Conservation (phyloP, 2,113 vertebrate species). For the Gulo gulo region DNA sequence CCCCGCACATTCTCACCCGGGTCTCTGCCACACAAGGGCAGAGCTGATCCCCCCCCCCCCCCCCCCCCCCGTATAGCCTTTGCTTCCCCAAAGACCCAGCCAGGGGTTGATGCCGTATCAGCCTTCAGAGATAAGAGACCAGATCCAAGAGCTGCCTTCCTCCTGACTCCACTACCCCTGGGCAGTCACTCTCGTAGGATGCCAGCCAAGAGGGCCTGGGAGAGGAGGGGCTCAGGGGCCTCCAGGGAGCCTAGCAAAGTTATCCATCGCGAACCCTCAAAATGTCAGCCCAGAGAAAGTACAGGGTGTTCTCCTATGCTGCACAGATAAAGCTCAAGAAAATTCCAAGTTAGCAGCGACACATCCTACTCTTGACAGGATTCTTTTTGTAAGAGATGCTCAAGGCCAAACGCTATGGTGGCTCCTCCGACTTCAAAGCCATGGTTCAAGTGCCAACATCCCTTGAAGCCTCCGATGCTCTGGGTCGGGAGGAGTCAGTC, state of each 20-base stretch:
- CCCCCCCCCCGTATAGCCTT: background rate
- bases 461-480: background rate
- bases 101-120: fast-evolving
- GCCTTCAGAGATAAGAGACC: background rate
- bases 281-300: background rate
- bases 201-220: too few species aligned
- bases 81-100: background rate
- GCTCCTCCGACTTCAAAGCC: background rate
- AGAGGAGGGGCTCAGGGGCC: background rate
- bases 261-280: background rate
- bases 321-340: background rate
- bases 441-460: background rate
- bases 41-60: background rate
- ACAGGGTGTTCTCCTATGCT: background rate
- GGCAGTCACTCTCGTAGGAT: background rate
- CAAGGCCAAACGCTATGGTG: background rate
- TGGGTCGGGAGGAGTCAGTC: background rate
- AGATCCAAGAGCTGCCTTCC: background rate
- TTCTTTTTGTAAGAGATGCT: background rate
- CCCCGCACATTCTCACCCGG: background rate
- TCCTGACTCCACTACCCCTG: background rate
- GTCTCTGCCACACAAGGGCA: background rate
- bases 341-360: background rate
- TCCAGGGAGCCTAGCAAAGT: background rate
- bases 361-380: background rate